Evolutionary conservation across 2,888 invertebrate genomes (phyloP).

Genomic region (Acronicta psi): DNA sequence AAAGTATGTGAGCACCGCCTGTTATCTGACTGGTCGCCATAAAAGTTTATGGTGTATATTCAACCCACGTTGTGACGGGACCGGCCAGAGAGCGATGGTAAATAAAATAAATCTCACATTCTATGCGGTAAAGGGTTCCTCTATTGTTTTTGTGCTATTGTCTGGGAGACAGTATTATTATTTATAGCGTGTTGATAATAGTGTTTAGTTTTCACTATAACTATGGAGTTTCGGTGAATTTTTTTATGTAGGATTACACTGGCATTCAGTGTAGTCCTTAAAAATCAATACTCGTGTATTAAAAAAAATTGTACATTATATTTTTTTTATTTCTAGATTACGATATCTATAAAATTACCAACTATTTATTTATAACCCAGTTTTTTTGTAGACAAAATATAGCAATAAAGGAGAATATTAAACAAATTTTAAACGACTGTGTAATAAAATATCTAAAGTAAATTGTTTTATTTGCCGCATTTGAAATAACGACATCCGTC

Average conservation of each 20-base stretch:
- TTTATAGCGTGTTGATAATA: slow-evolving; percentile 8
- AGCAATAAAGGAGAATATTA: slow-evolving; percentile 10
- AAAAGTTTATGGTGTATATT: slow-evolving; percentile 75
- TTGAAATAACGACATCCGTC: slow-evolving; percentile 45
- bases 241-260: no score
- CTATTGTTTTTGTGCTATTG: slow-evolving; percentile 41
- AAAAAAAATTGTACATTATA: not conserved
- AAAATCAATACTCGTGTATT: not conserved
- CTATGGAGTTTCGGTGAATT: not conserved
- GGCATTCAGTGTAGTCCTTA: no score
- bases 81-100: slow-evolving; percentile 54
- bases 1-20: slow-evolving; percentile 53
- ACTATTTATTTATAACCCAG: no score
- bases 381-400: not conserved
- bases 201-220: slow-evolving; percentile 29
- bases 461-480: slow-evolving; percentile 40
- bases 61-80: slow-evolving; percentile 62
- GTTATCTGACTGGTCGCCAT: slow-evolving; percentile 71
- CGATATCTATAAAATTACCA: no score
- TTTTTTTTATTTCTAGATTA: not conserved
- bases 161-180: slow-evolving; percentile 23
- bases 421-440: slow-evolving; percentile 13
- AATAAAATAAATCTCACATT: slow-evolving; percentile 71
- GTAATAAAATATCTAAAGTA: slow-evolving; percentile 37
- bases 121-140: slow-evolving; percentile 70